Percentiles rank a stretch among this genome's conserved stretches.
Conservation (phyloP, 2,113 vertebrate species). For the Platanista minor region DNA sequence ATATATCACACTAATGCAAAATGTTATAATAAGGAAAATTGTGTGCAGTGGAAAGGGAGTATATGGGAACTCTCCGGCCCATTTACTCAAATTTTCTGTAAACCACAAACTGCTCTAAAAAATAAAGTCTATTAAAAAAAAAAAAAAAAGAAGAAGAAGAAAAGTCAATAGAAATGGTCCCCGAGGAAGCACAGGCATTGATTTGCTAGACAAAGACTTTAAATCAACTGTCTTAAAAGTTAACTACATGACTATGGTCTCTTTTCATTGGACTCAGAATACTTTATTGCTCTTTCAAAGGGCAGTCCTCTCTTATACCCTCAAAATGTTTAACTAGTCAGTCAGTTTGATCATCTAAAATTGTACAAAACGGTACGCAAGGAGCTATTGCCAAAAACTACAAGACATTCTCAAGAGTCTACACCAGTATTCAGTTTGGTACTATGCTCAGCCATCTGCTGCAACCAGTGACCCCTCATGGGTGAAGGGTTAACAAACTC, state of each 20-base stretch:
- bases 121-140: not conserved
- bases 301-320: not conserved
- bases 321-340: not conserved
- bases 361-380: not conserved
- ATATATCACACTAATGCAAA: not conserved
- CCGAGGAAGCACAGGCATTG: not conserved
- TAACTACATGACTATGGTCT: not conserved
- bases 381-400: not conserved
- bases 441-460: not conserved
- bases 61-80: not conserved
- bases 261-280: not conserved
- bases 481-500: not conserved
- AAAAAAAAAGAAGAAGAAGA: not conserved
- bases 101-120: not conserved
- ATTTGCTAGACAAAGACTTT: not conserved
- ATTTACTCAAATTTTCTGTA: not conserved
- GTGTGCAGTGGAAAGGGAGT: not conserved
- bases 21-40: not conserved
- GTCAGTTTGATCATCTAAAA: not conserved
- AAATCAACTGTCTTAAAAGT: not conserved
- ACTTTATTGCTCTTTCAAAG: not conserved
- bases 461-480: not conserved
- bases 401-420: not conserved
- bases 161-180: not conserved
- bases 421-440: not conserved